These are phyloP conservation scores for Macroramphosus scolopax DNA, from an alignment of 2,797 vertebrate species.

Conservation along the genomic window DNA sequence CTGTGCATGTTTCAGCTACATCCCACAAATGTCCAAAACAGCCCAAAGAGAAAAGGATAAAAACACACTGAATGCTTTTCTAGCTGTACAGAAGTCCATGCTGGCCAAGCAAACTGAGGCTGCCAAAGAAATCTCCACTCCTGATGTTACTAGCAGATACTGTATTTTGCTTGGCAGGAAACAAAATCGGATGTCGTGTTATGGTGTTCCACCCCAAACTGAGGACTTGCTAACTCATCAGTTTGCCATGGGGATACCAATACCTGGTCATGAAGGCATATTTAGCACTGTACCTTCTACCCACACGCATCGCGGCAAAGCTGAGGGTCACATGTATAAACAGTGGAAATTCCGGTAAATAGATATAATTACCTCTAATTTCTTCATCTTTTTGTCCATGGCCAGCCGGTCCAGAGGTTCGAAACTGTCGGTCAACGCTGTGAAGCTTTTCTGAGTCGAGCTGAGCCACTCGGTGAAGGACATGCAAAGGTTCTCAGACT, in stretches of 20 bases:
- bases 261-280: conserved; percentile 12
- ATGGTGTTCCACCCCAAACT: conserved; percentile 31
- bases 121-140: conserved; percentile 32
- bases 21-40: conserved; percentile 12
- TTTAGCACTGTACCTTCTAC: no score
- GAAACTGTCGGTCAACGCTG: conserved; percentile 73
- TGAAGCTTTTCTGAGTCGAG: conserved; percentile 83
- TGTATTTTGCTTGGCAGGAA: conserved; percentile 43
- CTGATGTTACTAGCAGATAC: conserved; percentile 32
- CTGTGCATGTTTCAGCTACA: conserved; percentile 18
- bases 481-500: conserved; percentile 84
- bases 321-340: no score
- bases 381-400: conserved; percentile 91
- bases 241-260: conserved; percentile 25
- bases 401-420: conserved; percentile 81
- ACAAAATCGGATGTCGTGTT: conserved; percentile 29
- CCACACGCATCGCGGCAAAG: no score
- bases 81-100: conserved; percentile 32
- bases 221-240: conserved; percentile 46
- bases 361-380: conserved; percentile 83
- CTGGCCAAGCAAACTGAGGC: conserved; percentile 17
- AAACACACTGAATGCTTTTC: conserved; percentile 21
- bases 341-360: no score
- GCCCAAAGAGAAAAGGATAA: conserved; percentile 18
- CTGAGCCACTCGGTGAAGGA: conserved; percentile 88